Evolutionary conservation across 1,140 invertebrate species (phyloP).

Genomic region (Drosophila biarmipes): DNA sequence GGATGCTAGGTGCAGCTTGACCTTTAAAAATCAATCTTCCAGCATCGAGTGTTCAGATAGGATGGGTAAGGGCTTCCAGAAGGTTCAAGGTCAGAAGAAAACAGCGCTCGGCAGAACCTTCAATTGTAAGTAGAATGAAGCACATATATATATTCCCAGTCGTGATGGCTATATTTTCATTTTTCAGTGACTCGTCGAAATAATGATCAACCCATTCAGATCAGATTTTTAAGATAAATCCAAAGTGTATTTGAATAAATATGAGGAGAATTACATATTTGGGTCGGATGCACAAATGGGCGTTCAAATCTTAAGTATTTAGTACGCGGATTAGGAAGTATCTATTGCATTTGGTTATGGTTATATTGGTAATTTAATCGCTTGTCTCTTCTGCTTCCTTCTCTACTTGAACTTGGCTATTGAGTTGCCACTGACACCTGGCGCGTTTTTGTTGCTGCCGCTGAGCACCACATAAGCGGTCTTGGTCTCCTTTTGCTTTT

Average conservation of each 20-base stretch:
- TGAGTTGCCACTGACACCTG: slow-evolving; percentile 57
- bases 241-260: slow-evolving; percentile 56
- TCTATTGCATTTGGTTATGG: slow-evolving; percentile 80
- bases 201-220: slow-evolving; percentile 34
- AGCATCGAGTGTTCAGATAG: slow-evolving; percentile 18
- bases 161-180: background rate
- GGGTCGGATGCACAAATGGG: slow-evolving; percentile 4
- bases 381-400: background rate
- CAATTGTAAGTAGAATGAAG: slow-evolving; percentile 22
- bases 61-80: slow-evolving; percentile 17
- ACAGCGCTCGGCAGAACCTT: slow-evolving; percentile 32
- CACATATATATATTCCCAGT: too few relatives aligned
- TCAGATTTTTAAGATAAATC: slow-evolving; percentile 41
- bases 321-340: slow-evolving; percentile 65
- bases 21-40: slow-evolving; percentile 13
- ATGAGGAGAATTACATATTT: slow-evolving; percentile 79
- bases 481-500: slow-evolving; percentile 98
- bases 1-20: slow-evolving; percentile 27
- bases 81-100: slow-evolving; percentile 51
- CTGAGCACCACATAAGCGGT: slow-evolving; percentile 97
- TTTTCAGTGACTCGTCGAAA: slow-evolving; percentile 31
- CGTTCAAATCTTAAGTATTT: slow-evolving; percentile 49
- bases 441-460: slow-evolving; percentile 89
- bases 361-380: slow-evolving; percentile 22
- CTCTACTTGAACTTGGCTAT: slow-evolving; percentile 84